Evolutionary conservation across 2,888 invertebrate genomes (phyloP), one percentile per base, ranked within the genome.

Genomic region (Orthosia cruda): DNA sequence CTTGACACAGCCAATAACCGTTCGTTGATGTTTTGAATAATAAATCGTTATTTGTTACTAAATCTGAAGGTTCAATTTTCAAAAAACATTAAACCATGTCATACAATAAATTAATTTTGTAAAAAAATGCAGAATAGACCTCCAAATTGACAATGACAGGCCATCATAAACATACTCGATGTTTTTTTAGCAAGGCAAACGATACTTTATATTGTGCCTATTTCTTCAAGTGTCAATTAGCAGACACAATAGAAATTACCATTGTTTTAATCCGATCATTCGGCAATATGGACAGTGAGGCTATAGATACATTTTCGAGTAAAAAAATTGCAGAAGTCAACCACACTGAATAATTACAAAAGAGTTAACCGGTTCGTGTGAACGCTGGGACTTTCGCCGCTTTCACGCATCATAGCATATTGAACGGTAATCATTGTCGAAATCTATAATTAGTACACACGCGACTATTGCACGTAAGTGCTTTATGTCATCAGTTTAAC

Each of bases 371-470:
- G 93, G 94, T 94, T 91, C 86, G 86, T 90, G 90, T 90, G 86
- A 87, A 89, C 88, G 88, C 88, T 87, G 86, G 84, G 74, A 94
- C 96, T 96, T 96, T 96, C 96, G 91, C 96, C 93, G 90, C 94
- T 95, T 94, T 95, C 96, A 93, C 94, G 92, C 92, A 85, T 93
- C 91, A 92, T 89, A 87, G 90, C 88, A 84, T 85, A 87, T 85
- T 85, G 87, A 86, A 88, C 88, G 78, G 83, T 88, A 89, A 92
- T 93, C 91, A 88, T 91, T 92, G 90, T 92, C 92, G 88, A 94
- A 94, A 94, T 92, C 88, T 92, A 81, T 89, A 91, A 92, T 93
- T 91, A 92, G 84, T 79, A 79, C 89, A 79, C 83, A 83, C 77
- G 83, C 80, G 50, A 78, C 64, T 82, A 84, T 74, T 75, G 77